phyloP scores from a whole-genome alignment of 1,140 invertebrate species.

The Nephila pilipes region DNA sequence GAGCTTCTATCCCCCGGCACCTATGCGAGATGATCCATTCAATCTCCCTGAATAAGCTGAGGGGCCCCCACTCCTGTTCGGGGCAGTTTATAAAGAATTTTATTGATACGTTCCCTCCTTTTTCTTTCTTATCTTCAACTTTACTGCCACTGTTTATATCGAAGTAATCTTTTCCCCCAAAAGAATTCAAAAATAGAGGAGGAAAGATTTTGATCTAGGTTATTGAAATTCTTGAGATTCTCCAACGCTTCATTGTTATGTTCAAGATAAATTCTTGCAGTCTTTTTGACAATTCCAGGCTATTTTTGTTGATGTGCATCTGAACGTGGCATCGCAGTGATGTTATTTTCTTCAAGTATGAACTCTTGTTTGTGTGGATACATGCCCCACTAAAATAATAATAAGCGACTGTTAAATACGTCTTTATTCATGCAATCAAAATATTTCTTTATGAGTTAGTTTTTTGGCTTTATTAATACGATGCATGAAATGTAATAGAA shows the following conservation, averaged over 20 bases:
- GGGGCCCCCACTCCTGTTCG: background rate
- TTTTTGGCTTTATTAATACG: too few relatives aligned
- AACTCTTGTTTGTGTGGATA: too few relatives aligned
- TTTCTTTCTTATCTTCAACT: constrained; percentile 5
- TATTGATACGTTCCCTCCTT: background rate
- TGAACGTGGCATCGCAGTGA: too few relatives aligned
- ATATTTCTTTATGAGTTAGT: too few relatives aligned
- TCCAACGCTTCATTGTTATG: background rate
- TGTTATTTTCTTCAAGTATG: too few relatives aligned
- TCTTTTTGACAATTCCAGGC: background rate
- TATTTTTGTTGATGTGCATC: background rate
- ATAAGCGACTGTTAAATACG: too few relatives aligned
- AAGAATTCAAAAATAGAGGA: background rate
- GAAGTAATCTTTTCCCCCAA: background rate
- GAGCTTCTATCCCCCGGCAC: background rate
- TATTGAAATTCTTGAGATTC: background rate
- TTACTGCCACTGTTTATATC: background rate
- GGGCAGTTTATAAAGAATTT: background rate
- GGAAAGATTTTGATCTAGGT: background rate
- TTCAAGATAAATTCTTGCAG: background rate
- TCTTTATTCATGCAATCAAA: too few relatives aligned
- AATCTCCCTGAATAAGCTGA: background rate
- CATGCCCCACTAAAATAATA: too few relatives aligned
- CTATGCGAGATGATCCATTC: background rate
- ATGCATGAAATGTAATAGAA: too few relatives aligned